Conservation (phyloP, 2,888 invertebrate species). For the Sesamia inferens region DNA sequence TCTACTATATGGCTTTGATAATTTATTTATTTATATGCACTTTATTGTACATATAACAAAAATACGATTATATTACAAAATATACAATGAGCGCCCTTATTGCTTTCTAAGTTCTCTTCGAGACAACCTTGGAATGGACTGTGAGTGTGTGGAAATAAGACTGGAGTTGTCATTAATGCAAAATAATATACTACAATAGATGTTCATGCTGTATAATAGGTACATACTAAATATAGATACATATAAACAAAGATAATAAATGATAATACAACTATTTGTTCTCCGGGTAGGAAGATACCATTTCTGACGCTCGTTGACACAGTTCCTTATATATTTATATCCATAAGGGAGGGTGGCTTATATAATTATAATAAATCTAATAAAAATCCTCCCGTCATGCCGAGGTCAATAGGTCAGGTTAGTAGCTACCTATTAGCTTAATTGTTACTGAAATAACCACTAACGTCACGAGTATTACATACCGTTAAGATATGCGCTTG, state of each 20-base stretch:
- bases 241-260: no score
- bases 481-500: constrained; percentile 38
- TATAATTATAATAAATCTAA: neutral
- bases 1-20: neutral
- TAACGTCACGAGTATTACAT: constrained; percentile 26
- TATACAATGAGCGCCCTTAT: no score
- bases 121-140: no score
- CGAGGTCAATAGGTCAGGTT: constrained; percentile 44
- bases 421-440: constrained; percentile 24
- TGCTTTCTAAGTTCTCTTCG: no score
- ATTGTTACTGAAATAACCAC: constrained; percentile 47
- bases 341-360: neutral
- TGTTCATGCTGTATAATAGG: no score
- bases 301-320: neutral
- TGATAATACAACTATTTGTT: neutral
- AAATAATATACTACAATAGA: no score
- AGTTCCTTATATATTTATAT: neutral
- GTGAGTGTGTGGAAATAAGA: no score
- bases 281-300: neutral
- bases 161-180: no score
- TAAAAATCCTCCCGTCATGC: neutral
- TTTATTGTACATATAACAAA: no score
- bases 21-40: no score
- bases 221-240: no score
- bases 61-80: no score